phyloP scores from a whole-genome alignment of 2,113 vertebrate genomes.

The Sclerurus mexicanus region DNA sequence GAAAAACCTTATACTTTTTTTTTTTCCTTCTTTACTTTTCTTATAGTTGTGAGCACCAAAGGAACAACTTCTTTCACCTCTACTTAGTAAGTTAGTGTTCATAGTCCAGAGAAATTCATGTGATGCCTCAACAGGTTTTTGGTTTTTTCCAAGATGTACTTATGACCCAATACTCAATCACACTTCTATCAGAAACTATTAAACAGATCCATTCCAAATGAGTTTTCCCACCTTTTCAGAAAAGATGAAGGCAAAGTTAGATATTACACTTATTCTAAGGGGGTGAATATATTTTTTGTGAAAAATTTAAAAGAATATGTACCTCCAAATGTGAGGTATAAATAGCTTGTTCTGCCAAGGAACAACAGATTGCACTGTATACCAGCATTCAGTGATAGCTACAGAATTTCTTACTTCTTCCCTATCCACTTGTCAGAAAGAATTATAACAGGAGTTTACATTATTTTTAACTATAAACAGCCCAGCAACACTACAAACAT shows the following conservation, averaged over 20 bases:
- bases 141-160: not conserved
- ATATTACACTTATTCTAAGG: not conserved
- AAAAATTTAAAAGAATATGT: not conserved
- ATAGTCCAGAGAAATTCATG: not conserved
- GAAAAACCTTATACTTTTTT: not conserved
- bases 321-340: not conserved
- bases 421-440: not conserved
- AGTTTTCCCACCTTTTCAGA: not conserved
- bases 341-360: not conserved
- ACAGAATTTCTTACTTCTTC: not conserved
- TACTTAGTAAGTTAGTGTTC: not conserved
- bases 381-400: accelerated
- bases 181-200: not conserved
- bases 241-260: not conserved
- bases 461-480: not conserved
- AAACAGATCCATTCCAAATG: accelerated
- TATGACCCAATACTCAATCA: not conserved
- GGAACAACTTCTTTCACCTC: not conserved
- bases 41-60: not conserved
- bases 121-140: not conserved
- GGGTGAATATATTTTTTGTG: accelerated
- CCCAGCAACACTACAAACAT: not conserved
- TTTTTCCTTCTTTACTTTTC: not conserved
- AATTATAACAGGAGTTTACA: not conserved
- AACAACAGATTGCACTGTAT: not conserved